phyloP scores from a whole-genome alignment of 2,797 vertebrate species.

The Valencia hispanica region DNA sequence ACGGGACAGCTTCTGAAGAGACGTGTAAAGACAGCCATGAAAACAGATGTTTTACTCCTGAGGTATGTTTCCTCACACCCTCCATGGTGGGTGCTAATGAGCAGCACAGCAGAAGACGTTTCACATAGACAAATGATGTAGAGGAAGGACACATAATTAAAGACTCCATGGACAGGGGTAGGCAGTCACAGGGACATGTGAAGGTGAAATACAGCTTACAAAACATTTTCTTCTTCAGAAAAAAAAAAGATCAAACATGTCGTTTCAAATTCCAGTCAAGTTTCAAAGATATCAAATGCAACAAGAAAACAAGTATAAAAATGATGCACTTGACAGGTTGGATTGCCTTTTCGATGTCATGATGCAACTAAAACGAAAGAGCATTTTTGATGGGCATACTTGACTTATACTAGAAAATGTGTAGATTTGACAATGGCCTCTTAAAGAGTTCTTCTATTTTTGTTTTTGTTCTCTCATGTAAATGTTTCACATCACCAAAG shows the following conservation, averaged over 20 bases:
- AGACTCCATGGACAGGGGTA: slow-evolving; percentile 7
- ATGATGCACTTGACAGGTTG: slow-evolving; percentile 19
- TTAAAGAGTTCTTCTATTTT: neutral
- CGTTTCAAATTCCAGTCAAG: slow-evolving; percentile 23
- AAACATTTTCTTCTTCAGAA: slow-evolving; percentile 10
- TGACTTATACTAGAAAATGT: neutral
- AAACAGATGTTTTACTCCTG: slow-evolving; percentile 49
- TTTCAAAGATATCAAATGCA: slow-evolving; percentile 24
- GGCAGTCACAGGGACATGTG: neutral
- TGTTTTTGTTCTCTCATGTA: neutral
- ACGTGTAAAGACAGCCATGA: slow-evolving; percentile 39
- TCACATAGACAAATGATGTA: slow-evolving; percentile 15
- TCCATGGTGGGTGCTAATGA: slow-evolving; percentile 19
- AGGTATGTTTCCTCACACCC: slow-evolving; percentile 34
- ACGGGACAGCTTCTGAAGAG: slow-evolving; percentile 48
- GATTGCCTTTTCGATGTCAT: slow-evolving; percentile 39
- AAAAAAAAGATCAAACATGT: neutral
- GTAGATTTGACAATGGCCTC: no score
- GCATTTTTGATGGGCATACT: slow-evolving; percentile 10
- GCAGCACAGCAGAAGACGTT: slow-evolving; percentile 15
- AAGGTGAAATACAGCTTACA: slow-evolving; percentile 9
- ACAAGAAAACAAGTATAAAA: slow-evolving; percentile 31
- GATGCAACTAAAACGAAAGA: slow-evolving; percentile 50
- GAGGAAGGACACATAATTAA: slow-evolving; percentile 15
- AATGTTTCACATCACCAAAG: neutral